These are phyloP conservation scores for Ceratothoa steindachneri DNA, from an alignment of 2,888 invertebrate species.

Conservation along the genomic window DNA sequence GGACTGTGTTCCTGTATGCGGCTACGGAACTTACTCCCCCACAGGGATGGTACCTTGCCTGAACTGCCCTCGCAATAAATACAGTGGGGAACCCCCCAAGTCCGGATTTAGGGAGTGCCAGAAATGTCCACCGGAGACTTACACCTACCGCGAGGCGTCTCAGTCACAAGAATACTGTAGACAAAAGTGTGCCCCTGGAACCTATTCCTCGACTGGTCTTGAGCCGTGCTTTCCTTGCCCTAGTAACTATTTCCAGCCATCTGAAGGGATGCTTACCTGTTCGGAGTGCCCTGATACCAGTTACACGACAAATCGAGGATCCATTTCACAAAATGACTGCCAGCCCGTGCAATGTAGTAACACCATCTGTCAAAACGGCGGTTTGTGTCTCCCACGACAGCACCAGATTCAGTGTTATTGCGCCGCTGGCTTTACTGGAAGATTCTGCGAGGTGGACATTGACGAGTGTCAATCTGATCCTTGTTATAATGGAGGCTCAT, in stretches of 20 bases:
- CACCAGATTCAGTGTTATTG: conserved; percentile 76
- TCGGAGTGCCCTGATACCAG: conserved; percentile 86
- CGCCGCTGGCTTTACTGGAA: conserved; percentile 88
- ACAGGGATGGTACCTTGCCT: conserved; percentile 89
- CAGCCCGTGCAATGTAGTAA: conserved; percentile 80
- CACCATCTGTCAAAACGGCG: conserved; percentile 83
- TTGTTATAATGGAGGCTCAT: conserved; percentile 87
- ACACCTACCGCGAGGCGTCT: conserved; percentile 87
- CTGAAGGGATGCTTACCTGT: conserved; percentile 77
- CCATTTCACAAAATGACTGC: conserved; percentile 79
- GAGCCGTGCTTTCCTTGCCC: conserved; percentile 92
- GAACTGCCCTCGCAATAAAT: conserved; percentile 89
- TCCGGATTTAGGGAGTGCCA: conserved; percentile 91
- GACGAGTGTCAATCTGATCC: conserved; percentile 92
- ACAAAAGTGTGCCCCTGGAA: conserved; percentile 80
- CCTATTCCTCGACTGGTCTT: conserved; percentile 86
- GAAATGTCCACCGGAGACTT: conserved; percentile 82
- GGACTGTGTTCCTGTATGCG: conserved; percentile 89
- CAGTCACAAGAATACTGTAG: conserved; percentile 75
- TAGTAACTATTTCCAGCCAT: conserved; percentile 82
- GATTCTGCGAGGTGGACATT: conserved; percentile 88
- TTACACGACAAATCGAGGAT: conserved; percentile 74
- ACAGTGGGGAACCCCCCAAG: conserved; percentile 77
- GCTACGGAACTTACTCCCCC: conserved; percentile 91
- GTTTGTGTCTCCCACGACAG: conserved; percentile 69